These are phyloP conservation scores for Galleria mellonella DNA, from an alignment of 1,140 invertebrate genomes.

Conservation along the genomic window DNA sequence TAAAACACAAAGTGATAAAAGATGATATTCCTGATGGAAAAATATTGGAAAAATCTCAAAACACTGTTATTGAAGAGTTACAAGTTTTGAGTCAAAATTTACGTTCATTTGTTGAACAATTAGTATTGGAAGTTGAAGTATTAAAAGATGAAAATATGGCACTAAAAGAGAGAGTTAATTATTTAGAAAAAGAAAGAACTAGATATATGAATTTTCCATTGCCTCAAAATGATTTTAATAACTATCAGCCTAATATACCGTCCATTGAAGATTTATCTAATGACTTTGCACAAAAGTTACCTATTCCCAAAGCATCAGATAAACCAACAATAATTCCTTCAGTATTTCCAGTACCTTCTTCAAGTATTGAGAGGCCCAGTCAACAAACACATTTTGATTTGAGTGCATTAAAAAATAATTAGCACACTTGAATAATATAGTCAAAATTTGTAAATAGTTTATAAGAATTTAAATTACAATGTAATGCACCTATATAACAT, in stretches of 20 bases:
- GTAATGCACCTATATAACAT: too few species aligned
- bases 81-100: constrained; percentile 76
- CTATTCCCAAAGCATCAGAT: constrained; percentile 12
- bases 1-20: constrained; percentile 23
- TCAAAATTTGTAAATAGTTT: too few species aligned
- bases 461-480: too few species aligned
- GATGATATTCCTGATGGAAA: constrained; percentile 51
- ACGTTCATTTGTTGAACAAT: constrained; percentile 73
- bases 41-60: constrained; percentile 75
- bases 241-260: constrained; percentile 15
- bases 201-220: constrained; percentile 46
- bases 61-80: constrained; percentile 78
- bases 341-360: too few species aligned
- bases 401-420: constrained; percentile 31
- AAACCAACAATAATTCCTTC: not conserved
- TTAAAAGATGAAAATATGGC: constrained; percentile 75
- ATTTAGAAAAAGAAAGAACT: constrained; percentile 69
- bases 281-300: constrained; percentile 15
- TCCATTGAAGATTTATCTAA: constrained; percentile 14
- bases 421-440: not conserved
- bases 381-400: constrained; percentile 37
- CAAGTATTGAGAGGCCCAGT: constrained; percentile 8
- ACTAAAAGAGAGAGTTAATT: constrained; percentile 67
- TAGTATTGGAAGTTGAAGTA: constrained; percentile 76
- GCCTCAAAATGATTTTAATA: constrained; percentile 28